A percentile compares a stretch with the other conserved stretches of the same genome.
These are phyloP conservation scores for Cacajao melanocephalus DNA, from an alignment of 2,797 vertebrate genomes.

Conservation along the genomic window DNA sequence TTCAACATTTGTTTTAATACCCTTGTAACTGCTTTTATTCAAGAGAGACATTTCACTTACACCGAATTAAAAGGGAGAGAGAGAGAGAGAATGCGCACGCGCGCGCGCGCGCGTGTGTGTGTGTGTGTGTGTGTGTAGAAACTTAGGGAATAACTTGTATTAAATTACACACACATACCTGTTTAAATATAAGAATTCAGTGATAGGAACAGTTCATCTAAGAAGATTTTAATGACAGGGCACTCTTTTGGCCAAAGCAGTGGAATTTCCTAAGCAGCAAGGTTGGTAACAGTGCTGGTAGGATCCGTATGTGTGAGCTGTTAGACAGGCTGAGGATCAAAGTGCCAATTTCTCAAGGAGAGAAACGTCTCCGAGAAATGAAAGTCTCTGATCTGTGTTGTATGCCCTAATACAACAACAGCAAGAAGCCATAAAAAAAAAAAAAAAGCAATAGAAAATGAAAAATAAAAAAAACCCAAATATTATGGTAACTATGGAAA, in stretches of 20 bases:
- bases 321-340: conserved; percentile 49
- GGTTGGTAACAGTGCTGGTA: conserved; percentile 5
- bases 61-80: neutral
- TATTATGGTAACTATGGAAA: conserved; percentile 50
- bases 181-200: conserved; percentile 86
- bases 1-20: conserved; percentile 62
- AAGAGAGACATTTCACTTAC: conserved; percentile 62
- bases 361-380: conserved; percentile 65
- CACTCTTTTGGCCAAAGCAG: conserved; percentile 55
- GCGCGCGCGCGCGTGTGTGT: conserved; percentile 68
- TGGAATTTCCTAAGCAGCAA: conserved; percentile 43
- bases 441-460: conserved; percentile 73
- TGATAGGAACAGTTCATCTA: conserved; percentile 91
- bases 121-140: conserved; percentile 73
- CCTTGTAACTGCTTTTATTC: conserved; percentile 67
- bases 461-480: conserved; percentile 21
- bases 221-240: conserved; percentile 75
- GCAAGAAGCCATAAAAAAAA: conserved; percentile 76
- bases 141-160: conserved; percentile 80
- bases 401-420: conserved; percentile 66
- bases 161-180: conserved; percentile 82
- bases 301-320: neutral
- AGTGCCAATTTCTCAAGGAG: conserved; percentile 75
- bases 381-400: conserved; percentile 70
- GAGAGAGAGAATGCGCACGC: conserved; percentile 28